Conservation (phyloP, 2,888 invertebrate species). For the Hypomecis atomaria region DNA sequence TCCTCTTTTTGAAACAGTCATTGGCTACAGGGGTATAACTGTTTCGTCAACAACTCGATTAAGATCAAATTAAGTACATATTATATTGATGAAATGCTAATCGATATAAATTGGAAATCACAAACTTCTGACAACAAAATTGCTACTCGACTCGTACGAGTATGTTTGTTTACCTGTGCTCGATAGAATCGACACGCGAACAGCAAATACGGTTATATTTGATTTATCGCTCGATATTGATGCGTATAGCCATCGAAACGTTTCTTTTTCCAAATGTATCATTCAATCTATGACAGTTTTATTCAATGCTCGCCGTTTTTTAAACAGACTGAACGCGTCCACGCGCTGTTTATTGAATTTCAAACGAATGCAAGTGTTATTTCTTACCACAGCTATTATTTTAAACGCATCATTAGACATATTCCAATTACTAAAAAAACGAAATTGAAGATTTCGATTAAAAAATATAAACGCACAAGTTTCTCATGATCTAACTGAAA, state of each 20-base stretch:
- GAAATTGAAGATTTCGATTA: too few species aligned
- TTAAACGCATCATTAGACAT: too few species aligned
- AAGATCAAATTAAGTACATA: too few species aligned
- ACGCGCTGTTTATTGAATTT: too few species aligned
- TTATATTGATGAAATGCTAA: background rate
- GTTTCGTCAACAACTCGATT: too few species aligned
- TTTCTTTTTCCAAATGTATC: conserved; percentile 24
- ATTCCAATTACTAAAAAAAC: too few species aligned
- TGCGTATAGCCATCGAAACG: conserved; percentile 5
- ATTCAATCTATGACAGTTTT: conserved; percentile 31
- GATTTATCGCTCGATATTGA: conserved; percentile 27
- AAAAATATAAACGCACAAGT: too few species aligned
- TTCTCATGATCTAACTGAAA: too few species aligned
- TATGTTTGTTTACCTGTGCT: conserved; percentile 11
- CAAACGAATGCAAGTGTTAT: too few species aligned
- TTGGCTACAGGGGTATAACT: too few species aligned
- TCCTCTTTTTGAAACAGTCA: too few species aligned
- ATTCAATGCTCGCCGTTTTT: conserved; percentile 26
- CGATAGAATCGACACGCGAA: conserved; percentile 26
- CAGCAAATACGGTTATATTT: conserved; percentile 13
- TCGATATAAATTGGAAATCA: background rate
- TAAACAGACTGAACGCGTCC: background rate
- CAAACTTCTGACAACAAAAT: conserved; percentile 8
- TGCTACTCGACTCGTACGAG: background rate
- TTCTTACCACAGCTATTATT: too few species aligned